Evolutionary conservation across 1,140 invertebrate species (phyloP).

Genomic region (Drosophila prosaltans): DNA sequence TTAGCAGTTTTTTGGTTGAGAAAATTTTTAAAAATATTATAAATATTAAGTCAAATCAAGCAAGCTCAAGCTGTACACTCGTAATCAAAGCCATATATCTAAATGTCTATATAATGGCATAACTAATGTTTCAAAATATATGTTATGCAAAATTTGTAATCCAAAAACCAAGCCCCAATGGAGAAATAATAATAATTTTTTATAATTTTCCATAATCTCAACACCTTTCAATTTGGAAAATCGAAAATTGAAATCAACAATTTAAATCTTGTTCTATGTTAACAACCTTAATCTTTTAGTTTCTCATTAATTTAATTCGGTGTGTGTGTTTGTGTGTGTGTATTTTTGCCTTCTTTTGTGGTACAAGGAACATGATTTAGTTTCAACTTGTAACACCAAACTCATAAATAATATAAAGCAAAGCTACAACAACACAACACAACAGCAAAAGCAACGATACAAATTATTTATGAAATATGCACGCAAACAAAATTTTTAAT

Average conservation of each 20-base stretch:
- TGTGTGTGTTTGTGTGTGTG: not conserved
- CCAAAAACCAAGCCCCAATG: no score
- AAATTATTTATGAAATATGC: conserved; percentile 80
- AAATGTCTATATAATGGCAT: no score
- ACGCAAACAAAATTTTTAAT: conserved; percentile 75
- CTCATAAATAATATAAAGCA: conserved; percentile 74
- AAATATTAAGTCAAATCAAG: no score
- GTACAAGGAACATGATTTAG: conserved; percentile 65
- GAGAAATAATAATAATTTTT: not conserved
- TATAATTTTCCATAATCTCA: conserved; percentile 1
- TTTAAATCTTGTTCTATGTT: conserved; percentile 44
- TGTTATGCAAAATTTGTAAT: no score
- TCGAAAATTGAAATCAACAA: conserved; percentile 42
- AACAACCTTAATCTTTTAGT: conserved; percentile 56
- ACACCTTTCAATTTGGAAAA: conserved; percentile 16
- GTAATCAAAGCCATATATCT: no score
- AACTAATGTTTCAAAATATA: no score
- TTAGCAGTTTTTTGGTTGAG: no score
- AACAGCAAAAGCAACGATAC: conserved; percentile 49
- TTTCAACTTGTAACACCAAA: conserved; percentile 41
- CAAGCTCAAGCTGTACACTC: no score
- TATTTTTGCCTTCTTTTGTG: conserved; percentile 31
- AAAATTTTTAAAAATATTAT: no score
- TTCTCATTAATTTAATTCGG: conserved; percentile 51
- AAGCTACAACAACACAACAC: conserved; percentile 37